Base-by-base conservation (phyloP, 2,113 vertebrate genomes). In the Nothobranchius furzeri region DNA sequence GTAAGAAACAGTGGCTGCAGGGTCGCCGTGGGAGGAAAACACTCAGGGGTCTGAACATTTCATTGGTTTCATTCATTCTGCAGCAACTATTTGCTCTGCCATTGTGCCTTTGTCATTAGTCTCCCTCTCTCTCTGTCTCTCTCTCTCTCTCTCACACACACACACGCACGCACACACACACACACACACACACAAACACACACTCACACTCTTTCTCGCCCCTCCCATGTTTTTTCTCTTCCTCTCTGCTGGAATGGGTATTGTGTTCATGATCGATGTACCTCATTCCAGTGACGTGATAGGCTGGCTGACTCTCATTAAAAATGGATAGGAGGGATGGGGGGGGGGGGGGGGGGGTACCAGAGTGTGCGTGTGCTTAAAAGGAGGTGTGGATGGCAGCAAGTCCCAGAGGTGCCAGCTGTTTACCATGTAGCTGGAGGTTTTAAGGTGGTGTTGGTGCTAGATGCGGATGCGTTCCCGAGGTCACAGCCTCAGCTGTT, bases 271-370 rank as follows among this genome's bases (percentile, higher is more conserved):
- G 96, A 96, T 95, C 94, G 93, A 97, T 96, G 91, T 90, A 84
- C 93, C 95, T 96, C 95, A 95, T 96, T 95, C 95, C 91, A 91
- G 73, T 75, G 91, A 93, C 90, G 93, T 92, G 86, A 91, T 91
- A 92, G 88, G 88, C 85, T 83, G 93, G 89, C 83, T 89, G 82
- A 85, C 90, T 93, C 94, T 94, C 94, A 95, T 98, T 96, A 97
- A 95, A 96, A 94, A 97, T 95, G 93, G 92, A 96, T 95, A 92
- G 89, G 90, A 43, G 90, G 81, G 51, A 64, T 58, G 75, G 73
- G 53, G 40, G 30, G 25, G 25, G 25, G 25, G 68, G 56, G 71
- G 75, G 72, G 56, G 30, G 36, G 12, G 36, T 60, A 47, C 43
- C 15, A 61, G 68, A 64, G 71, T 50, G 40, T 42, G 72, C 54